Evolutionary conservation across 23 tunicate species (phyloP).

Genomic region (Clavelina lepadiformis): DNA sequence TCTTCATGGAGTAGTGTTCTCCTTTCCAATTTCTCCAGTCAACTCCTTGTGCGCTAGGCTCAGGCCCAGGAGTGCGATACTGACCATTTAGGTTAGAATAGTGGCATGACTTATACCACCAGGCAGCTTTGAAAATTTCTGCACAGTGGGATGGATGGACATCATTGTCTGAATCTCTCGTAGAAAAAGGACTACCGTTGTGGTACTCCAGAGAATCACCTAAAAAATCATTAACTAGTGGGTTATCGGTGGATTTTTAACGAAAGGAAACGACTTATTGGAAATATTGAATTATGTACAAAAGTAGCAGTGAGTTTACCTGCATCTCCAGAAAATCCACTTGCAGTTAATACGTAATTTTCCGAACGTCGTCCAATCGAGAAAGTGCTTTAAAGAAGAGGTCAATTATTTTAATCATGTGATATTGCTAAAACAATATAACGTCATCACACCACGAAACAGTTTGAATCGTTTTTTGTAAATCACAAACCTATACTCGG

Average conservation of each 20-base stretch:
- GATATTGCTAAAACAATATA: too few species aligned
- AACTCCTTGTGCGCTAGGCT: background rate
- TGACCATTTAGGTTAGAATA: conserved; percentile 17
- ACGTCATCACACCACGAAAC: too few species aligned
- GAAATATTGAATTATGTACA: too few species aligned
- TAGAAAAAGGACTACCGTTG: conserved; percentile 2
- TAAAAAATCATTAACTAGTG: too few species aligned
- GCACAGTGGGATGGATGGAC: conserved; percentile 4
- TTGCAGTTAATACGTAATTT: background rate
- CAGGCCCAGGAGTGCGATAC: background rate
- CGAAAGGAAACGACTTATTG: too few species aligned
- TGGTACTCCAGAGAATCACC: conserved; percentile 12
- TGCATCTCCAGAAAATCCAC: background rate
- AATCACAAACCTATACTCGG: conserved; percentile 9
- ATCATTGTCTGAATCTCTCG: conserved; percentile 10
- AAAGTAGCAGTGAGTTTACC: too few species aligned
- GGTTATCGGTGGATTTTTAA: too few species aligned
- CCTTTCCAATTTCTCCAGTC: conserved; percentile 10
- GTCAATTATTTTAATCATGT: too few species aligned
- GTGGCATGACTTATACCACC: conserved; percentile 32
- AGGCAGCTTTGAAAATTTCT: background rate
- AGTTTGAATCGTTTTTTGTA: background rate
- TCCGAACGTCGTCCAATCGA: background rate
- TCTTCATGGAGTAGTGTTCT: conserved; percentile 1
- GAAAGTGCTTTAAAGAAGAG: background rate